Conservation (phyloP, 2,888 invertebrate species). For the Agrochola lychnidis region DNA sequence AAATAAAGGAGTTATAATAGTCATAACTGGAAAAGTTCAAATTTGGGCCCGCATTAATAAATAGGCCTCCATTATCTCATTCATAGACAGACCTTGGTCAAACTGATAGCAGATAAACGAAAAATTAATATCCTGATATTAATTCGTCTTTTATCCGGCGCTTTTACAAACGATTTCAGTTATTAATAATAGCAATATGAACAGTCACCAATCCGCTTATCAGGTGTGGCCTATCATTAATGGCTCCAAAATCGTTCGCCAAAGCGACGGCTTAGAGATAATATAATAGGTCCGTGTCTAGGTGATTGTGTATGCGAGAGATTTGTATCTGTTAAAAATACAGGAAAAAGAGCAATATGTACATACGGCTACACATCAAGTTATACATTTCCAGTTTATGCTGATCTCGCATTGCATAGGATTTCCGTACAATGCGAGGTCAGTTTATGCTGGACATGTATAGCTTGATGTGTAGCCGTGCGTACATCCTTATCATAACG, state of each 20-base stretch:
- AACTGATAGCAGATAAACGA: not conserved
- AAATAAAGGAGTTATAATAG: too few relatives aligned
- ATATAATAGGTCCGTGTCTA: conserved; percentile 11
- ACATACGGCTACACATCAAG: too few relatives aligned
- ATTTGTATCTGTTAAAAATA: conserved; percentile 10
- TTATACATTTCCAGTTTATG: too few relatives aligned
- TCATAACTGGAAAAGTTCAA: not conserved
- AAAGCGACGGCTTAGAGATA: conserved; percentile 28
- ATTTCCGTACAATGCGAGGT: too few relatives aligned
- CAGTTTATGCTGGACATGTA: too few relatives aligned
- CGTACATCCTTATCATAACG: too few relatives aligned
- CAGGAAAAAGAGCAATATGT: too few relatives aligned
- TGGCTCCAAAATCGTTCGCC: not conserved
- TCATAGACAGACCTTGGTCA: not conserved
- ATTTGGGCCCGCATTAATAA: not conserved
- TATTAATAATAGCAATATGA: conserved; percentile 6
- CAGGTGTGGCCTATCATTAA: not conserved
- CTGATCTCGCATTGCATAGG: too few relatives aligned
- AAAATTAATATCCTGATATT: not conserved
- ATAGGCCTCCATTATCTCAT: not conserved
- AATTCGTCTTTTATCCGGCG: not conserved
- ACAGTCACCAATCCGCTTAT: conserved; percentile 39
- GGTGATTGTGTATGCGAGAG: conserved; percentile 6
- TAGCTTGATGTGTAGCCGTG: too few relatives aligned
- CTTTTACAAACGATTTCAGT: not conserved